Evolutionary conservation across 2,797 vertebrate species (phyloP).

Genomic region (Crax fasciolata): DNA sequence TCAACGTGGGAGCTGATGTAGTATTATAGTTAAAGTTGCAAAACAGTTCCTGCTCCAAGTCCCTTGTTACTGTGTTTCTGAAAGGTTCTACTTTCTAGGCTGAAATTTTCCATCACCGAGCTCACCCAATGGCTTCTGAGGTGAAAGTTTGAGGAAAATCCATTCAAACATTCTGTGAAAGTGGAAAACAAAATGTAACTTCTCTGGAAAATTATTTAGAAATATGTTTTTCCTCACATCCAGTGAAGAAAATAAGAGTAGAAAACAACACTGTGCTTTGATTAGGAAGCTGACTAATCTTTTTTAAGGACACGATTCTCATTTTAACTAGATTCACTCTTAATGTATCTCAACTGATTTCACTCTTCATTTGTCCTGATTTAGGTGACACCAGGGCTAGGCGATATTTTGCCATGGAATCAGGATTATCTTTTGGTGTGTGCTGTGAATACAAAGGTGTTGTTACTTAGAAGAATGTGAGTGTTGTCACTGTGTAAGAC

Average conservation of each 20-base stretch:
- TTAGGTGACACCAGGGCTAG: neutral
- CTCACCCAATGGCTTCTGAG: constrained; percentile 81
- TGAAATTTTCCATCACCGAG: constrained; percentile 85
- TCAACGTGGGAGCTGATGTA: neutral
- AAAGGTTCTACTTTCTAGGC: constrained; percentile 82
- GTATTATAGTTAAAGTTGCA: constrained; percentile 38
- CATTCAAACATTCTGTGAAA: constrained; percentile 76
- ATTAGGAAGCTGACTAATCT: neutral
- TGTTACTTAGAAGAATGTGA: neutral
- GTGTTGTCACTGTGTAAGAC: neutral
- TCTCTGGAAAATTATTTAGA: constrained; percentile 47
- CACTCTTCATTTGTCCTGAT: neutral
- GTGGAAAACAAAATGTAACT: constrained; percentile 74
- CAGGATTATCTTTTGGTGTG: neutral
- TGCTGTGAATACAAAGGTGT: fast-evolving
- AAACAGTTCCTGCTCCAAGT: constrained; percentile 53
- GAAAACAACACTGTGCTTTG: constrained; percentile 1
- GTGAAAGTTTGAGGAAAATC: constrained; percentile 82
- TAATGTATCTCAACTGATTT: neutral
- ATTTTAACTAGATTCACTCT: neutral
- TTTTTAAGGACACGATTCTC: neutral
- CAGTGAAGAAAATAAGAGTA: constrained; percentile 5
- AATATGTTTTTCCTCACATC: neutral
- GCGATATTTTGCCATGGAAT: neutral
- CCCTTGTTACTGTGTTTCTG: constrained; percentile 78